phyloP scores from a whole-genome alignment of 2,797 vertebrate genomes.

The Silurus aristotelis region DNA sequence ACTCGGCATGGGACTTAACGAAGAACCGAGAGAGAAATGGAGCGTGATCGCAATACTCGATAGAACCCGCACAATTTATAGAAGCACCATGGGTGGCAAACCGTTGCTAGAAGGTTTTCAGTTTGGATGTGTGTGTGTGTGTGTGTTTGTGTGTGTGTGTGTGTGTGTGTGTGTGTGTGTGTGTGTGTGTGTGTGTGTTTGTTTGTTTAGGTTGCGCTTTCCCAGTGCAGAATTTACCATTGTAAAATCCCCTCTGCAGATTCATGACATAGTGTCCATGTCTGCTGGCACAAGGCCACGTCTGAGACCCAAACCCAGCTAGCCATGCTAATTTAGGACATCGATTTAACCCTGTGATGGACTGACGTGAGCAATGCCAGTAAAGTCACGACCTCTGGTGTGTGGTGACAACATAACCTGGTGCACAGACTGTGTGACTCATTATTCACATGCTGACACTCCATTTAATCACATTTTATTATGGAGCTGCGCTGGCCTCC shows the following conservation, averaged over 20 bases:
- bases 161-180: background rate
- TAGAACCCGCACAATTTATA: conserved; percentile 25
- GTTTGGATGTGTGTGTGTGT: background rate
- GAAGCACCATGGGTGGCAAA: conserved; percentile 29
- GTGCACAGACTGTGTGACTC: conserved; percentile 51
- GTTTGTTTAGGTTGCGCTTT: conserved; percentile 8
- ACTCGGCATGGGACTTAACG: background rate
- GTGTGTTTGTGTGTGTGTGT: background rate
- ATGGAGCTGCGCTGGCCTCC: conserved; percentile 53
- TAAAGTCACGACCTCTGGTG: conserved; percentile 40
- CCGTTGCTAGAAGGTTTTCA: conserved; percentile 1
- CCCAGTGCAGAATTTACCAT: conserved; percentile 12
- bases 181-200: background rate
- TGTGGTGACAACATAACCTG: conserved; percentile 47
- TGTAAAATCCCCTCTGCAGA: conserved; percentile 23
- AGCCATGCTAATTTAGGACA: conserved; percentile 33
- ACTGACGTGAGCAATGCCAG: conserved; percentile 31
- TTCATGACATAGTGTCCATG: conserved; percentile 20
- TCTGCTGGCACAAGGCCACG: conserved; percentile 38
- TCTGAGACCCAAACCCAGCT: conserved; percentile 32
- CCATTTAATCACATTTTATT: conserved; percentile 66
- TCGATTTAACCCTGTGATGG: conserved; percentile 41
- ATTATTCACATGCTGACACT: conserved; percentile 61
- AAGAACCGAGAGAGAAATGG: background rate
- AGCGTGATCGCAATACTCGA: background rate